These are phyloP conservation scores for Campylorhamphus procurvoides DNA, from an alignment of 2,113 vertebrate genomes.

Conservation along the genomic window DNA sequence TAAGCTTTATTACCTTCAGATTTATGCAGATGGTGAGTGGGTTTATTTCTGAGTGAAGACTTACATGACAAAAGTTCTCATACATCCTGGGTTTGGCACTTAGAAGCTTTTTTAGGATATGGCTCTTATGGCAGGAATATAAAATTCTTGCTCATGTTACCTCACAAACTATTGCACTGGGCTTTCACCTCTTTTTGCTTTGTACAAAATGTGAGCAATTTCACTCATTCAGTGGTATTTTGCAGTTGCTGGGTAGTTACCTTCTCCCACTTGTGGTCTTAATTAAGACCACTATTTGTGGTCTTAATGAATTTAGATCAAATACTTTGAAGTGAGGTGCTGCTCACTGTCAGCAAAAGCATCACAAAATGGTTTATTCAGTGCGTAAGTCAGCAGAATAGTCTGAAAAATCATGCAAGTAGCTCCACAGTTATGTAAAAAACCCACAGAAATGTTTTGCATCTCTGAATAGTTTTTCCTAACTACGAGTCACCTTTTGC, in stretches of 20 bases:
- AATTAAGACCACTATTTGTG: background rate
- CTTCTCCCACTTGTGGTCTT: background rate
- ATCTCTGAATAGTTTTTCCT: background rate
- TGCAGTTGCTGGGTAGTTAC: background rate
- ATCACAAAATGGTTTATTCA: background rate
- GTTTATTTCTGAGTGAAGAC: slow-evolving; percentile 28
- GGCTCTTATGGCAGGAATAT: background rate
- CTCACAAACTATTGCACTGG: background rate
- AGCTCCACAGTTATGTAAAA: background rate
- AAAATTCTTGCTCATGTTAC: background rate
- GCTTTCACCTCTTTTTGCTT: background rate
- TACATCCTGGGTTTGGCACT: background rate
- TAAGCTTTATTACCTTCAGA: slow-evolving; percentile 47
- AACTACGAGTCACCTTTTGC: background rate
- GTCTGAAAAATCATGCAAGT: background rate
- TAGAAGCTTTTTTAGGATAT: background rate
- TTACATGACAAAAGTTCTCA: slow-evolving; percentile 19
- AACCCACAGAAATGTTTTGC: background rate
- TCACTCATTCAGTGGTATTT: background rate
- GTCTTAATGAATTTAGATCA: background rate
- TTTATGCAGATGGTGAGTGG: slow-evolving; percentile 58
- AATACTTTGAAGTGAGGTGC: background rate
- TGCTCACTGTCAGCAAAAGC: background rate
- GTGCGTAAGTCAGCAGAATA: background rate
- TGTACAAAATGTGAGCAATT: background rate